Evolutionary conservation across 1,140 invertebrate species (phyloP).

Genomic region (Sitobion miscanthi): DNA sequence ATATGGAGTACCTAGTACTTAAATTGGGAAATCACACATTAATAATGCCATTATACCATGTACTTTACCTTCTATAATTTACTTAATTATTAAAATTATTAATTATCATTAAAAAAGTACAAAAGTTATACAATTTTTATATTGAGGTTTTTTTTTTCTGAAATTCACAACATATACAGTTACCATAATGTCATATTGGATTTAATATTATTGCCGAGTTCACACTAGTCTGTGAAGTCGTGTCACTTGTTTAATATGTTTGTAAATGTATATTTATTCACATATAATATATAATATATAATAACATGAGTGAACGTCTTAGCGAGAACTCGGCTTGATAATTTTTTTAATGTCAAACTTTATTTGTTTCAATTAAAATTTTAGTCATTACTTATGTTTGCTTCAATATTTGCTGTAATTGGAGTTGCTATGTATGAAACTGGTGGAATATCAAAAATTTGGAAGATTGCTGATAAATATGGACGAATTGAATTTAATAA

Average conservation of each 20-base stretch:
- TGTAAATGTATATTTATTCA: neutral
- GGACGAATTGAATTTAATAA: constrained; percentile 74
- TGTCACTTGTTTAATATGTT: neutral
- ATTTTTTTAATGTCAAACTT: neutral
- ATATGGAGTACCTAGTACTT: neutral
- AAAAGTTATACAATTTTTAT: neutral
- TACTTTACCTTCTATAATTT: neutral
- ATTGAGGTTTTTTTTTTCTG: neutral
- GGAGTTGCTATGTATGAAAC: constrained; percentile 70
- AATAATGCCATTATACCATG: neutral
- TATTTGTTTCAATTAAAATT: constrained; percentile 61
- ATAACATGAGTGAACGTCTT: neutral
- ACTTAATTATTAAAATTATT: no score
- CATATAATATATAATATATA: neutral
- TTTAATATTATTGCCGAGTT: neutral
- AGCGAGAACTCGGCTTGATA: neutral
- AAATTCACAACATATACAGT: neutral
- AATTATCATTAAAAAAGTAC: neutral
- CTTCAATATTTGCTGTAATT: constrained; percentile 76
- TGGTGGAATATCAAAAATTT: constrained; percentile 71
- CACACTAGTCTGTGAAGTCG: neutral
- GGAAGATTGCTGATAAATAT: constrained; percentile 70
- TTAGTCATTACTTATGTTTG: constrained; percentile 79
- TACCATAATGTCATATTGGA: neutral
- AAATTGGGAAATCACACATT: neutral